phyloP scores from a whole-genome alignment of 2,888 invertebrate genomes.

The Alloplasta piceator region DNA sequence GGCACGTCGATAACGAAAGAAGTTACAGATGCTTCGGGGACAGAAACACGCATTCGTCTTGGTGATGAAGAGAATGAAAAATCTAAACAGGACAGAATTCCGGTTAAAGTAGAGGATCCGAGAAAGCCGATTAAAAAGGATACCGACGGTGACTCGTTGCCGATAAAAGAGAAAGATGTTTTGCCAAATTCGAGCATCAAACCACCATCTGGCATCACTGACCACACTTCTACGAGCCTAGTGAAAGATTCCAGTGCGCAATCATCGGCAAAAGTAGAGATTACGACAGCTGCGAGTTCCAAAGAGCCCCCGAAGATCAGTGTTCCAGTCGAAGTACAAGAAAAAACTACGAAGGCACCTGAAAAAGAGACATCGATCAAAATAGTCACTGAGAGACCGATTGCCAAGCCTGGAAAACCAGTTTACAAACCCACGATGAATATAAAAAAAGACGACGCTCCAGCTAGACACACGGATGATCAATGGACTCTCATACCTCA shows the following conservation, averaged over 20 bases:
- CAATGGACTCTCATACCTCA: slow-evolving; percentile 68
- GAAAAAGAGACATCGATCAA: slow-evolving; percentile 18
- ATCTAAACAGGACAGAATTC: slow-evolving; percentile 40
- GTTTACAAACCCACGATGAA: slow-evolving; percentile 52
- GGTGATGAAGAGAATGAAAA: slow-evolving; percentile 46
- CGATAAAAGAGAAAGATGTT: slow-evolving; percentile 1
- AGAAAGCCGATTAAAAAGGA: slow-evolving; percentile 55
- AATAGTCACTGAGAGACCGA: slow-evolving; percentile 20
- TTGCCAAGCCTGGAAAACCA: slow-evolving; percentile 31
- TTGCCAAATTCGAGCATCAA: background rate
- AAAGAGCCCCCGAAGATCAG: slow-evolving; percentile 12
- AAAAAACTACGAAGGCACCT: slow-evolving; percentile 25
- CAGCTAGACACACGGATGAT: slow-evolving; percentile 35
- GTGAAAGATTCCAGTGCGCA: slow-evolving; percentile 40
- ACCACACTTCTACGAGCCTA: background rate
- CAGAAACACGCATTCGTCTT: slow-evolving; percentile 48
- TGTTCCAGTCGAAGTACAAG: slow-evolving; percentile 7
- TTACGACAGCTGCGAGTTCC: slow-evolving; percentile 7
- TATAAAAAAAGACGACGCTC: slow-evolving; percentile 47
- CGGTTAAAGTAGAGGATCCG: slow-evolving; percentile 37
- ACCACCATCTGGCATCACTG: background rate
- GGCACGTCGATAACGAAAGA: slow-evolving; percentile 15
- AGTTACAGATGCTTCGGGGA: background rate
- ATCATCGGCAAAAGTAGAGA: slow-evolving; percentile 35
- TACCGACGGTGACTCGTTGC: slow-evolving; percentile 36